Conservation (phyloP, 1,140 invertebrate species). For the Drusus annulatus region DNA sequence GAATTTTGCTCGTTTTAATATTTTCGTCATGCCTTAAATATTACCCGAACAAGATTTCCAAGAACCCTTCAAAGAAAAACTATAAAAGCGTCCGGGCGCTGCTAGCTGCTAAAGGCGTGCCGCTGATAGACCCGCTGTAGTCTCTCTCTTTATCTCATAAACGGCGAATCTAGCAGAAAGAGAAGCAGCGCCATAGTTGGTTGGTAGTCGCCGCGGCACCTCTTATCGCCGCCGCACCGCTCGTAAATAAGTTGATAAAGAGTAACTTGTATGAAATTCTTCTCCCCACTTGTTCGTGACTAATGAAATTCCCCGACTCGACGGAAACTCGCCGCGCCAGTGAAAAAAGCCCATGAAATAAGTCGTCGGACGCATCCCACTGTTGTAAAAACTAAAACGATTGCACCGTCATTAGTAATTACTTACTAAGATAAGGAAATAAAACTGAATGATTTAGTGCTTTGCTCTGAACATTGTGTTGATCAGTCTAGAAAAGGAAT, state of each 20-base stretch:
- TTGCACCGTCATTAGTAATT: slow-evolving; percentile 3
- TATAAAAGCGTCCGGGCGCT: slow-evolving; percentile 25
- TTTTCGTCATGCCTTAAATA: slow-evolving; percentile 40
- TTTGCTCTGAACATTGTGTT: too few relatives aligned
- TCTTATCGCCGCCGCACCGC: slow-evolving; percentile 33
- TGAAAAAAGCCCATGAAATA: slow-evolving; percentile 14
- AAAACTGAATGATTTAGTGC: background rate
- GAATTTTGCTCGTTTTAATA: slow-evolving; percentile 33
- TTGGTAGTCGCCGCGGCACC: slow-evolving; percentile 3
- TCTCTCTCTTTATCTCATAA: too few relatives aligned
- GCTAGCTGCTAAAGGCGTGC: too few relatives aligned
- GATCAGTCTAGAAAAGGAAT: too few relatives aligned
- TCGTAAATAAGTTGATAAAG: slow-evolving; percentile 46
- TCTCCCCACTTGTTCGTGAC: slow-evolving; percentile 22
- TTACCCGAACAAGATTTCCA: slow-evolving; percentile 36
- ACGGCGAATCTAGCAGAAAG: too few relatives aligned
- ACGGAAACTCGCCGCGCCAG: slow-evolving; percentile 4
- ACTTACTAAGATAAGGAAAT: background rate
- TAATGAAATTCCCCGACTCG: slow-evolving; percentile 35
- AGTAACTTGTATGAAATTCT: slow-evolving; percentile 42
- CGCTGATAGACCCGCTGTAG: too few relatives aligned
- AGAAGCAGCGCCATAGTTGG: too few relatives aligned
- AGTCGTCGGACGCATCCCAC: slow-evolving; percentile 4
- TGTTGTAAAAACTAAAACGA: background rate
- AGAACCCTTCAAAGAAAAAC: slow-evolving; percentile 40